These are phyloP conservation scores for Schizotus pectinicornis DNA, from an alignment of 2,888 invertebrate genomes.

Conservation along the genomic window DNA sequence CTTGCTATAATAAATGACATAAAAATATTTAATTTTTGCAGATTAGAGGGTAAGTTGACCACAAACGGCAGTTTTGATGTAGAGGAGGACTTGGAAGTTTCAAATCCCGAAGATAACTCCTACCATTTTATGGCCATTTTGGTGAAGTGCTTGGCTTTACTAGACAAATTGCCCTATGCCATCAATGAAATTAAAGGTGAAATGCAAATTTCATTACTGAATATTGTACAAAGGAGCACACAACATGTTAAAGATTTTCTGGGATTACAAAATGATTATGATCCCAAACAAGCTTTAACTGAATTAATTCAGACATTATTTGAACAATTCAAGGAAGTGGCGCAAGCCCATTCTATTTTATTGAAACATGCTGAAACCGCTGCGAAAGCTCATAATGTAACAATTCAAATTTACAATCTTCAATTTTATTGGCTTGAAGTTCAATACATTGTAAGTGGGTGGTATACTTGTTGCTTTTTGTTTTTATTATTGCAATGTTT, in stretches of 20 bases:
- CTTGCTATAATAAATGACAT: not conserved
- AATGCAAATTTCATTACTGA: constrained; percentile 81
- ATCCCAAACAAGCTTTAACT: constrained; percentile 48
- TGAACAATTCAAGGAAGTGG: constrained; percentile 82
- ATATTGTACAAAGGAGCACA: constrained; percentile 80
- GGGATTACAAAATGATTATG: constrained; percentile 52
- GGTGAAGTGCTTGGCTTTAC: constrained; percentile 82
- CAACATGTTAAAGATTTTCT: constrained; percentile 73
- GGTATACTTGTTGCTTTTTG: too few relatives aligned
- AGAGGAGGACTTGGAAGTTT: constrained; percentile 65
- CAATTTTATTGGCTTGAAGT: constrained; percentile 89
- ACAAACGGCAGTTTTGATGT: constrained; percentile 55
- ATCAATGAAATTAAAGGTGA: constrained; percentile 84
- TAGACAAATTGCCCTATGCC: constrained; percentile 85
- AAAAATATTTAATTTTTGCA: not conserved
- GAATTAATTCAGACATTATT: constrained; percentile 77
- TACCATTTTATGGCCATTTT: constrained; percentile 79
- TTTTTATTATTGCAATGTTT: constrained; percentile 36
- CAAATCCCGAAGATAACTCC: constrained; percentile 67
- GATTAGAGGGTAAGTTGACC: not conserved
- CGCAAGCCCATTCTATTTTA: constrained; percentile 75
- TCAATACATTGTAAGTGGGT: constrained; percentile 77
- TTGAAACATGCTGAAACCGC: constrained; percentile 69
- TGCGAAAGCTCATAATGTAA: constrained; percentile 64
- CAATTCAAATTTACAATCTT: constrained; percentile 69